Evolutionary conservation across 2,113 vertebrate genomes (phyloP), one percentile per base, ranked within the genome.

Genomic region (Nannospalax galili): DNA sequence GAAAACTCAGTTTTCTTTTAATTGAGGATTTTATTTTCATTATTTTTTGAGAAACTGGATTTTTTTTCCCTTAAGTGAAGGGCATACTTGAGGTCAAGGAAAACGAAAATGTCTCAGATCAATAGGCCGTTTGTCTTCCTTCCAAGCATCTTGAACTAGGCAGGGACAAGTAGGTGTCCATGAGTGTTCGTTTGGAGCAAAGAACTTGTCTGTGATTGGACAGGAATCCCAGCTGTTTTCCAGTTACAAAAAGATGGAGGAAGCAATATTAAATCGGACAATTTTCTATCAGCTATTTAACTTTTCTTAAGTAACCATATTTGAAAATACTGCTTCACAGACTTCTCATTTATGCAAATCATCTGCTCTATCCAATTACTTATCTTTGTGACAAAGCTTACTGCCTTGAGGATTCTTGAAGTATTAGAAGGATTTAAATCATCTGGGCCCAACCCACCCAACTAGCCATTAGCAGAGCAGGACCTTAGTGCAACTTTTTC

Each of bases 41-140:
- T 92, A 86, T 95, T 87, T 28, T 94, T 95, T 91, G 64, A 56
- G 84, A 88, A 90, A 87, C 77, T 56, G 35, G 9, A 60, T 92
- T 90, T 60, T 92, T 82, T 89, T 60, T 78, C 73, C 40, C 73
- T 62, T 72, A 28, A 77, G 87, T 92, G 62, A 90, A 92, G 67
- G 86, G 22, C 26, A 22, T n/a, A 26, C 26, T 20, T 73, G 58
- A 82, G 74, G 48, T 85, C 74, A 64, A 92, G 84, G 78, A 45
- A 52, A 75, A 70, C 60, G 69, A 65, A 85, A 74, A 80, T 92
- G 78, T 80, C 93, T 95, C 62, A 84, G 90, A 81, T 67, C 82
- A 84, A 93, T 81, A 91, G 56, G n/a, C 37, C 30, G 62, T 10
- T 2, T 93, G 30, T 65, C 82, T 86, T 92, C 16, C 78, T 96